Evolutionary conservation across 1,140 invertebrate species (phyloP).

Genomic region (Dinothrombium tinctorium): DNA sequence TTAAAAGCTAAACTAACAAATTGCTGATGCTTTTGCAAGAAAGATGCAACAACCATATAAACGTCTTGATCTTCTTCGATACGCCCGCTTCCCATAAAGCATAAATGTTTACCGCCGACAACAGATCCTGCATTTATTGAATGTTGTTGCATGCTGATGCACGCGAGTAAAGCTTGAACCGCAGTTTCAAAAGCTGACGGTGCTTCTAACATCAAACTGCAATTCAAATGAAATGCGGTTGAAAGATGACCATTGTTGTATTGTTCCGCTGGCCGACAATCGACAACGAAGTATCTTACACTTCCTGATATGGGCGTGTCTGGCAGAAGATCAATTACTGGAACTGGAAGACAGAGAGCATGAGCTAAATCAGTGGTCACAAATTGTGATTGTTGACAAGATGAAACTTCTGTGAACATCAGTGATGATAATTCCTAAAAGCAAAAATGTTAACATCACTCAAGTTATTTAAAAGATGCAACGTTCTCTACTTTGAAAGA

Average conservation of each 20-base stretch:
- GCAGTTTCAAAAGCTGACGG: slow-evolving; percentile 79
- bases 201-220: slow-evolving; percentile 88
- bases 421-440: too few relatives aligned
- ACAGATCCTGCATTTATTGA: slow-evolving; percentile 61
- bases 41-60: slow-evolving; percentile 92
- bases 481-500: slow-evolving; percentile 25
- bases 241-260: slow-evolving; percentile 88
- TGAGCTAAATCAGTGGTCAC: slow-evolving; percentile 37
- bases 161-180: slow-evolving; percentile 67
- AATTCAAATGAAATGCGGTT: slow-evolving; percentile 92
- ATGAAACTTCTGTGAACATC: too few relatives aligned
- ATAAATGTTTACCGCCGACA: slow-evolving; percentile 83
- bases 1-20: slow-evolving; percentile 78
- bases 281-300: slow-evolving; percentile 75
- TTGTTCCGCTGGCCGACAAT: slow-evolving; percentile 83
- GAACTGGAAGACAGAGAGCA: slow-evolving; percentile 77
- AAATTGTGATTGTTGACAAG: too few relatives aligned
- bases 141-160: slow-evolving; percentile 72
- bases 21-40: slow-evolving; percentile 74
- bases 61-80: slow-evolving; percentile 89
- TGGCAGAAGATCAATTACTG: slow-evolving; percentile 30
- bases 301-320: slow-evolving; percentile 8
- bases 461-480: background rate
- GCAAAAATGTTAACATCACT: too few relatives aligned
- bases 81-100: slow-evolving; percentile 83